These are phyloP conservation scores for Notospermus geniculatus DNA, from an alignment of 1,140 invertebrate genomes.

Conservation along the genomic window DNA sequence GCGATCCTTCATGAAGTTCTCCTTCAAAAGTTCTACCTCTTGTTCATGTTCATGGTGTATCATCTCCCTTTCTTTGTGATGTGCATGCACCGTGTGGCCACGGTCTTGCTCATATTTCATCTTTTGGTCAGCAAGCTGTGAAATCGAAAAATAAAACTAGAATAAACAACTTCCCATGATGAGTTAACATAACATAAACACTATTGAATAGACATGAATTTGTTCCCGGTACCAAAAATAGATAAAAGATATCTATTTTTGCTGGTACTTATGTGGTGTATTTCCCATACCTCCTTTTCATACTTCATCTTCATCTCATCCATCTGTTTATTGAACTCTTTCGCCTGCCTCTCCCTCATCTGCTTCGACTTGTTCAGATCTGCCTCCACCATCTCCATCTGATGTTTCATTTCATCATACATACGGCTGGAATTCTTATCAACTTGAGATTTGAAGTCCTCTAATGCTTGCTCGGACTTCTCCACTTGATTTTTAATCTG, in stretches of 20 bases:
- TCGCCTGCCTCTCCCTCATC: conserved; percentile 45
- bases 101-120: conserved; percentile 42
- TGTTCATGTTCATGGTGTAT: conserved; percentile 41
- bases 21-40: conserved; percentile 43
- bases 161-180: not conserved
- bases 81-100: conserved; percentile 38
- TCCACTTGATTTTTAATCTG: conserved; percentile 36
- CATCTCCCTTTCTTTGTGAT: conserved; percentile 46
- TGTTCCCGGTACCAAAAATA: no score
- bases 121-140: conserved; percentile 41
- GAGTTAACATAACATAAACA: not conserved
- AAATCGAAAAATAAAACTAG: not conserved
- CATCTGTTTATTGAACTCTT: conserved; percentile 45
- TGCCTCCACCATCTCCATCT: conserved; percentile 49
- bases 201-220: no score
- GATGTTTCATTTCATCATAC: conserved; percentile 54
- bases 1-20: conserved; percentile 23
- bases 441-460: conserved; percentile 52
- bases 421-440: conserved; percentile 49
- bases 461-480: conserved; percentile 45
- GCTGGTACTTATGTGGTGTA: no score
- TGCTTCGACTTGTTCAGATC: conserved; percentile 52
- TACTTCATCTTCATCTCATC: conserved; percentile 43
- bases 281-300: conserved; percentile 48
- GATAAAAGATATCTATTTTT: conserved; percentile 1